Evolutionary conservation across 2,888 invertebrate species (phyloP).

Genomic region (Andricus quercusramuli): DNA sequence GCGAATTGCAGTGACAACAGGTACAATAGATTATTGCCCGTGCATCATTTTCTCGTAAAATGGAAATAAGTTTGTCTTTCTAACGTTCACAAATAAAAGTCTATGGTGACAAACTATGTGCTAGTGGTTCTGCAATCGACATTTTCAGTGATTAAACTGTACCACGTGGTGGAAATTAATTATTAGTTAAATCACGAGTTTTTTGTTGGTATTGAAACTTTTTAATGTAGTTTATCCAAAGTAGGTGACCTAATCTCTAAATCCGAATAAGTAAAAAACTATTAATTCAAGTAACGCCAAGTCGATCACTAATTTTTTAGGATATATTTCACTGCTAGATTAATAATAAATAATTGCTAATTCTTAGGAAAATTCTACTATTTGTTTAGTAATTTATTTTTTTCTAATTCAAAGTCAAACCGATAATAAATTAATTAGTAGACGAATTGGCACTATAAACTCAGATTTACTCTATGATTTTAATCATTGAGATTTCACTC

Average conservation of each 20-base stretch:
- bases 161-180: background rate
- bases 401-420: too few species aligned
- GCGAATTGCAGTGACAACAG: constrained; percentile 24
- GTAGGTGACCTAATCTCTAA: background rate
- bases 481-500: too few species aligned
- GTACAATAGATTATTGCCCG: constrained; percentile 22
- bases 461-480: too few species aligned
- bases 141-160: constrained; percentile 4
- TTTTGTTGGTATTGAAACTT: background rate
- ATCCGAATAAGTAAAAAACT: background rate
- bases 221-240: background rate
- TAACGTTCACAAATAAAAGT: background rate
- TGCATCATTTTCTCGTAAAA: background rate
- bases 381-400: too few species aligned
- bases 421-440: too few species aligned
- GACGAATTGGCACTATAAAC: too few species aligned
- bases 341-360: too few species aligned
- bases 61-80: constrained; percentile 10
- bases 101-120: constrained; percentile 21
- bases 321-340: too few species aligned
- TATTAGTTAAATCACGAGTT: background rate
- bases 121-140: background rate
- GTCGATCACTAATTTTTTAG: too few species aligned
- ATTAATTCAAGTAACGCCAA: too few species aligned
- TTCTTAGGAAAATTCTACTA: too few species aligned